Base-by-base conservation (phyloP, 2,888 invertebrate genomes). In the Drosophila algonquin region DNA sequence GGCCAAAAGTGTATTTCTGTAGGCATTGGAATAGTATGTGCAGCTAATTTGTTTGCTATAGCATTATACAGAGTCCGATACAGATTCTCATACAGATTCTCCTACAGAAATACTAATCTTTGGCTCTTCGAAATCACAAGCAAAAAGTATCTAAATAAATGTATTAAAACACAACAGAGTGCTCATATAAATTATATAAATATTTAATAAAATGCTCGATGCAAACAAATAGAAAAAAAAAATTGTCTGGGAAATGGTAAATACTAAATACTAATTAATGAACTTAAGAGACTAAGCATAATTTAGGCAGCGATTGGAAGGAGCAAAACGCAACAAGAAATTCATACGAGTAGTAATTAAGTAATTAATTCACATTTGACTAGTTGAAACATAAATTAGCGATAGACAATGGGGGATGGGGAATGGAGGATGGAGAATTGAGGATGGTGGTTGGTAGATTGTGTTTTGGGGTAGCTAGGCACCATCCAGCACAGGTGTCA, bases 281-380 rank as follows among this genome's bases (percentile, higher is more conserved):
- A 40, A 40, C 61, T 35, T 35, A 61, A 35, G 32, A 12, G 35
- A 24, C n/a, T 61, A 47, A 24, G 18, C 61, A 50, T 45, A 65
- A 10, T 27, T 40, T 67, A 67, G 45, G 7, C 24, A 35, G 50
- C 50, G 32, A 16, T 51, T 65, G 14, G 45, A 21, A n/a, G 44
- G 27, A n/a, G 10, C 50, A 57, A 44, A 30, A 51, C 47, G 52
- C 63, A 56, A 53, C 44, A 27, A 69, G 63, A 55, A 65, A 60
- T 52, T 56, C 45, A 65, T 46, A 63, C 54, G 57, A 32, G 60
- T 47, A 69, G 47, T 27, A 52, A 60, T 61, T 50, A 47, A 55
- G 47, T 27, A 52, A 60, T 55, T 75, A 70, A 83, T 73, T 69
- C 65, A 76, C 69, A 81, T 75, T 82, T 85, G 85, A 85, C 85